A percentile compares a stretch with the other conserved stretches of the same genome.
Evolutionary conservation across 2,888 invertebrate genomes (phyloP).

Genomic region (Pediacus dermestoides): DNA sequence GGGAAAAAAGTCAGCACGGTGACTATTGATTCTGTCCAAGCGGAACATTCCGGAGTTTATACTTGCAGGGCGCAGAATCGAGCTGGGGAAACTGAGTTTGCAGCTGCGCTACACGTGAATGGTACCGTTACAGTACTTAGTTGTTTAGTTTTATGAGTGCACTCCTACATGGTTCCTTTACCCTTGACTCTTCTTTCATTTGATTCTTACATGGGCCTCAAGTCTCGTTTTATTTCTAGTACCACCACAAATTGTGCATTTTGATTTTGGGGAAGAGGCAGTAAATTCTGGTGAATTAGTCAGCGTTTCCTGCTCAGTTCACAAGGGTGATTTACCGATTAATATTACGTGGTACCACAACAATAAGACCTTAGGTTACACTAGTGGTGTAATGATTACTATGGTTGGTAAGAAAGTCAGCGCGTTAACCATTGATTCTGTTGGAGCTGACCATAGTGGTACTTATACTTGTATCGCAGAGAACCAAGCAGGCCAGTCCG

Average conservation of each 20-base stretch:
- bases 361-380: slow-evolving; percentile 16
- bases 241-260: slow-evolving; percentile 57
- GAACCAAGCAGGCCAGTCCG: slow-evolving; percentile 65
- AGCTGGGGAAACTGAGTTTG: slow-evolving; percentile 66
- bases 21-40: slow-evolving; percentile 67
- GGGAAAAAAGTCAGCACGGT: slow-evolving; percentile 59
- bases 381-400: slow-evolving; percentile 39
- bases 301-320: slow-evolving; percentile 64
- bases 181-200: not conserved
- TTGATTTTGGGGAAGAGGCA: slow-evolving; percentile 55
- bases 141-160: not conserved
- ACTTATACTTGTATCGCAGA: slow-evolving; percentile 69
- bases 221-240: slow-evolving; percentile 25
- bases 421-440: slow-evolving; percentile 65
- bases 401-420: slow-evolving; percentile 57
- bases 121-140: slow-evolving; percentile 53
- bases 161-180: slow-evolving; percentile 2
- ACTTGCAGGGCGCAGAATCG: slow-evolving; percentile 71
- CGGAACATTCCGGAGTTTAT: slow-evolving; percentile 70
- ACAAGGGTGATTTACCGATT: slow-evolving; percentile 68
- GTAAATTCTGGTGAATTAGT: slow-evolving; percentile 69
- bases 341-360: slow-evolving; percentile 62
- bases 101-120: slow-evolving; percentile 67
- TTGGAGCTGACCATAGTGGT: slow-evolving; percentile 69
- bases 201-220: slow-evolving; percentile 6